These are phyloP conservation scores for Cremastinae sp. DNA, from an alignment of 2,888 invertebrate genomes.

Conservation along the genomic window DNA sequence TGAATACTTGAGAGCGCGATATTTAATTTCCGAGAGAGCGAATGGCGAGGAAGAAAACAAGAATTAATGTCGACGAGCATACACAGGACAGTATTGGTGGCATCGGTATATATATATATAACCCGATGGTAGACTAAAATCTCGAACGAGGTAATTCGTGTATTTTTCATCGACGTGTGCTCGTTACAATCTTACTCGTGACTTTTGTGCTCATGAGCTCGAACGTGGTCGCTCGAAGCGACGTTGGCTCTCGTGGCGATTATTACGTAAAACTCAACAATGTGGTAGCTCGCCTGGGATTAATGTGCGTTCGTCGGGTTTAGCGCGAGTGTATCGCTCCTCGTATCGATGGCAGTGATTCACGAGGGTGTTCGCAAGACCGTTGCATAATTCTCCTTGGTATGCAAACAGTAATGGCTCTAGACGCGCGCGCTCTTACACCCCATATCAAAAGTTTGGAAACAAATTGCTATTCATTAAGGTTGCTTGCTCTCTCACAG, in stretches of 20 bases:
- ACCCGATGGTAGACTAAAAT: not conserved
- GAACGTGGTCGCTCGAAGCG: slow-evolving; percentile 16
- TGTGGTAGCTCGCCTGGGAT: slow-evolving; percentile 19
- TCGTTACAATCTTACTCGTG: slow-evolving; percentile 22
- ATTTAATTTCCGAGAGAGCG: no score
- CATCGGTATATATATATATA: no score
- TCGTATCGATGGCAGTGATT: slow-evolving; percentile 63
- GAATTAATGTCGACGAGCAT: no score
- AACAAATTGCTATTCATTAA: no score
- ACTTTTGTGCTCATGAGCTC: slow-evolving; percentile 25
- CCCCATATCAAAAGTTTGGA: no score
- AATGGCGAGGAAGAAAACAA: no score
- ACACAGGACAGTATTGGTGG: not conserved
- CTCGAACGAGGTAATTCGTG: not conserved
- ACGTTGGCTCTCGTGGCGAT: slow-evolving; percentile 39
- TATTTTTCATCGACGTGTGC: slow-evolving; percentile 24
- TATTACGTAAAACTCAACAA: slow-evolving; percentile 61
- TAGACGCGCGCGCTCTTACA: not conserved
- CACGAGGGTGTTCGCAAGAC: slow-evolving; percentile 55
- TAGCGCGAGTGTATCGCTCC: slow-evolving; percentile 4
- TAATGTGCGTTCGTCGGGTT: slow-evolving; percentile 14
- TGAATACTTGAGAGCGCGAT: no score
- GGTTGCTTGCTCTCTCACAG: no score
- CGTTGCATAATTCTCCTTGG: slow-evolving; percentile 63
- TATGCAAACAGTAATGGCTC: slow-evolving; percentile 56